Evolutionary conservation across 2,113 vertebrate genomes (phyloP).

Genomic region (Motacilla tschutschensis): DNA sequence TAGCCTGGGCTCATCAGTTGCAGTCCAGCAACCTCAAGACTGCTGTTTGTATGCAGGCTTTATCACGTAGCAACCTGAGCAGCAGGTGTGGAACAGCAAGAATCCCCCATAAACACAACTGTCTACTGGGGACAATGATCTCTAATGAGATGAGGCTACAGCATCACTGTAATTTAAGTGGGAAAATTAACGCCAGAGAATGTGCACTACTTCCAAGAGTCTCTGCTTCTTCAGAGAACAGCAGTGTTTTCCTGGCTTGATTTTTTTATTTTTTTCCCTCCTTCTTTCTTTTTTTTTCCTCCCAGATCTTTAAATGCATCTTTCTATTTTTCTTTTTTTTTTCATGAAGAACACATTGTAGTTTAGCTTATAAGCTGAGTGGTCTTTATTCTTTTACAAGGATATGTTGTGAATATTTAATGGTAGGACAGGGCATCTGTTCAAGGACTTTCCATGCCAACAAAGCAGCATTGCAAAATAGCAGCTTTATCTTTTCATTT

Average conservation of each 20-base stretch:
- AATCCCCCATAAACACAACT: conserved; percentile 90
- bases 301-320: neutral
- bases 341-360: neutral
- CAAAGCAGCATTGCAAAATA: conserved; percentile 25
- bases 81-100: conserved; percentile 96
- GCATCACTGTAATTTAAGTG: conserved; percentile 87
- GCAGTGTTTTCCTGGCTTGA: neutral
- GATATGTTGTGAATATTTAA: conserved; percentile 65
- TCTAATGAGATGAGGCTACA: conserved; percentile 85
- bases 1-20: conserved; percentile 98
- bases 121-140: conserved; percentile 86
- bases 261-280: neutral
- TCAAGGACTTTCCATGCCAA: conserved; percentile 54
- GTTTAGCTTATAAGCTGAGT: conserved; percentile 27
- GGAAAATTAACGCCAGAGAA: conserved; percentile 83
- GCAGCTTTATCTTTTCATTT: conserved; percentile 48
- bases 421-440: conserved; percentile 49
- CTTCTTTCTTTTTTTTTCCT: neutral
- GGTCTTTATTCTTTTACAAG: conserved; percentile 55
- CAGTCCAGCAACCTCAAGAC: conserved; percentile 94
- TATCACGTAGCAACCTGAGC: conserved; percentile 91
- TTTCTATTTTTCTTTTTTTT: neutral
- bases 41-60: conserved; percentile 88
- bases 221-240: conserved; percentile 60
- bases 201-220: conserved; percentile 70